A percentile compares a stretch with the other conserved stretches of the same genome.
phyloP scores from a whole-genome alignment of 2,888 invertebrate species.

The Drosophila trichaetosa region DNA sequence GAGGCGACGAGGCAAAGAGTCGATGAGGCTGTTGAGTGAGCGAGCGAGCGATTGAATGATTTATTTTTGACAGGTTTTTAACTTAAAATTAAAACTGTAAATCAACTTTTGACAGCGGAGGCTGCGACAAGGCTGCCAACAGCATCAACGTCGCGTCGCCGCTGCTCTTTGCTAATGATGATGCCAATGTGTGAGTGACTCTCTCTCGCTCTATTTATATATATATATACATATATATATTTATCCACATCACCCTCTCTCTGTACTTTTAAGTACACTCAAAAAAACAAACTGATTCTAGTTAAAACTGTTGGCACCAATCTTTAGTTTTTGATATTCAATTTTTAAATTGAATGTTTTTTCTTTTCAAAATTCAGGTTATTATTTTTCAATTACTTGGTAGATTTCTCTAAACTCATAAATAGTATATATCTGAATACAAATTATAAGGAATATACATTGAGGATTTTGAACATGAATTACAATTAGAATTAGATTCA shows the following conservation, averaged over 20 bases:
- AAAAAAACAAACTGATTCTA: not conserved
- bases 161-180: constrained; percentile 78
- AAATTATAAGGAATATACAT: not conserved
- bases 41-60: constrained; percentile 81
- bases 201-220: too few relatives aligned
- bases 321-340: not conserved
- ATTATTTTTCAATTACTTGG: not conserved
- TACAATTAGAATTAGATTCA: not conserved
- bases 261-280: not conserved
- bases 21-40: constrained; percentile 33
- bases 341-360: not conserved
- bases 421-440: not conserved
- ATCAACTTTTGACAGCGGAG: constrained; percentile 82
- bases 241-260: not conserved
- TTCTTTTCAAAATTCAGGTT: not conserved
- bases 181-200: constrained; percentile 54
- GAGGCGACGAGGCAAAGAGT: constrained; percentile 14
- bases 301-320: too few relatives aligned
- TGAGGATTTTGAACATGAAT: not conserved
- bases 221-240: not conserved
- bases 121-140: constrained; percentile 77
- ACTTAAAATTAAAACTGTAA: constrained; percentile 84
- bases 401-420: rapidly evolving
- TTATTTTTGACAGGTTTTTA: constrained; percentile 84
- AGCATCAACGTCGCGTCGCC: constrained; percentile 51